A percentile compares a stretch with the other conserved stretches of the same genome.
phyloP scores from a whole-genome alignment of 2,888 invertebrate species.

The Ormia ochracea region DNA sequence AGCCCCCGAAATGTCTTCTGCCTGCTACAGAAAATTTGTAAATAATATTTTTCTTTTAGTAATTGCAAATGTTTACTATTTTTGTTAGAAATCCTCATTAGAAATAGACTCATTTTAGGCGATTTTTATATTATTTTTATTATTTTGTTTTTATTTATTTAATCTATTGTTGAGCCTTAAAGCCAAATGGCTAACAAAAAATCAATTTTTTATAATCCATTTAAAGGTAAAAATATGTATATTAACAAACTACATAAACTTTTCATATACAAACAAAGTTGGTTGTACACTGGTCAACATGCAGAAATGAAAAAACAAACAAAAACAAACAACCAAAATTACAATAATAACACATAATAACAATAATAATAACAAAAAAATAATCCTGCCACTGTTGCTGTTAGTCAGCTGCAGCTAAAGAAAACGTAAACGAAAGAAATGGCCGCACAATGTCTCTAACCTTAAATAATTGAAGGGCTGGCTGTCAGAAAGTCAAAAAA shows the following conservation, averaged over 20 bases:
- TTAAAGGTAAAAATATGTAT: constrained; percentile 65
- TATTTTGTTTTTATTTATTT: constrained; percentile 2
- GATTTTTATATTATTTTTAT: too few species aligned
- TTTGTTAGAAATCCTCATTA: neutral
- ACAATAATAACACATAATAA: neutral
- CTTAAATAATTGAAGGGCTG: constrained; percentile 57
- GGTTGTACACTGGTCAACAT: constrained; percentile 38
- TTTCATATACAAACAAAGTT: constrained; percentile 36
- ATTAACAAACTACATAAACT: constrained; percentile 31
- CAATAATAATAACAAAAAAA: neutral
- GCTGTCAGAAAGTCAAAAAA: constrained; percentile 54
- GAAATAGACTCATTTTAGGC: constrained; percentile 12
- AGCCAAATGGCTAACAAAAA: constrained; percentile 61
- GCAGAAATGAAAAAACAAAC: neutral
- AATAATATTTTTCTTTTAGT: neutral
- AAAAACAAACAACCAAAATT: neutral
- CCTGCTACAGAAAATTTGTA: neutral
- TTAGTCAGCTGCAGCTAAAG: constrained; percentile 12
- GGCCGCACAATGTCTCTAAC: constrained; percentile 50
- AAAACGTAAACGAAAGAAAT: constrained; percentile 54
- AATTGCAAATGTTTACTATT: neutral
- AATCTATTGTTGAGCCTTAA: neutral
- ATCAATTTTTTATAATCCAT: constrained; percentile 76
- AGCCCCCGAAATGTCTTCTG: neutral
- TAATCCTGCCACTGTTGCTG: constrained; percentile 37